phyloP scores from a whole-genome alignment of 2,888 invertebrate species.

The Drosophila conformis region DNA sequence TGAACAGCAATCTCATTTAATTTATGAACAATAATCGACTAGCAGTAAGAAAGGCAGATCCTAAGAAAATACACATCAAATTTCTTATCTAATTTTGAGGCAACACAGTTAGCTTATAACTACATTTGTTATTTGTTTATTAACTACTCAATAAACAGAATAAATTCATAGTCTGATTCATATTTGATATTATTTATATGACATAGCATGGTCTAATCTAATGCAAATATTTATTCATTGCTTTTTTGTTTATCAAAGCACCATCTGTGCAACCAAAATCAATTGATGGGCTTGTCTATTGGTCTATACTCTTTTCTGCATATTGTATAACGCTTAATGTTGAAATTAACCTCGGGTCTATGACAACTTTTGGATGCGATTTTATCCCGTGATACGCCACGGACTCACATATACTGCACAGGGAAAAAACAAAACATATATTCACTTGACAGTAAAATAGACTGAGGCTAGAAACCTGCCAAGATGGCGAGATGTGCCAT shows the following conservation, averaged over 20 bases:
- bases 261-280: constrained; percentile 27
- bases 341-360: constrained; percentile 71
- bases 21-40: not conserved
- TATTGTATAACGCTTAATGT: constrained; percentile 74
- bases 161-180: not conserved
- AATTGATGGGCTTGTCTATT: constrained; percentile 60
- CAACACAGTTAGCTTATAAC: not conserved
- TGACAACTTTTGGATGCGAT: constrained; percentile 49
- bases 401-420: constrained; percentile 39
- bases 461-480: constrained; percentile 71
- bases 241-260: constrained; percentile 34
- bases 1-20: not conserved
- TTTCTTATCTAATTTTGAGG: not conserved
- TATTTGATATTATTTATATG: not conserved
- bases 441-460: constrained; percentile 66
- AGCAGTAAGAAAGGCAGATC: not conserved
- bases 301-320: constrained; percentile 27
- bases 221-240: constrained; percentile 14
- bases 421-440: constrained; percentile 35
- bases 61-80: not conserved
- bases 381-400: constrained; percentile 57
- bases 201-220: not conserved
- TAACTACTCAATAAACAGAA: not conserved
- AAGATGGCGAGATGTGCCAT: constrained; percentile 75
- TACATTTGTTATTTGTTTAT: not conserved